These are phyloP conservation scores for Ia io DNA, from an alignment of 2,113 vertebrate genomes.

Conservation along the genomic window DNA sequence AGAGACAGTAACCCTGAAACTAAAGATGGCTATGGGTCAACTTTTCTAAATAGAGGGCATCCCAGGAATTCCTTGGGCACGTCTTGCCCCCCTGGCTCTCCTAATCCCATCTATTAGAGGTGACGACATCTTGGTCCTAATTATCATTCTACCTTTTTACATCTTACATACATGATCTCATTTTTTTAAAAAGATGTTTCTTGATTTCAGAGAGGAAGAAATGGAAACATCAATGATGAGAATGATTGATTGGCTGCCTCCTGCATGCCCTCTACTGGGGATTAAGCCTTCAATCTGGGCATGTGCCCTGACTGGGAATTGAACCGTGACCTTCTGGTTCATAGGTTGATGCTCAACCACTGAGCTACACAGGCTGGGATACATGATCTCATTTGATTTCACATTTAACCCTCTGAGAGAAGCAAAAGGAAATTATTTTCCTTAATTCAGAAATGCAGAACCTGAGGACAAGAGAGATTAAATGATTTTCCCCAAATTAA, in stretches of 20 bases:
- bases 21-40: slow-evolving; percentile 7
- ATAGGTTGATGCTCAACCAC: too few species aligned
- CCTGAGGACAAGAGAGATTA: background rate
- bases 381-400: background rate
- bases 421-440: background rate
- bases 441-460: slow-evolving; percentile 34
- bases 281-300: too few species aligned
- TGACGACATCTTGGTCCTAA: background rate
- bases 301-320: too few species aligned
- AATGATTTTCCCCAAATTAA: background rate
- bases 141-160: background rate
- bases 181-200: background rate
- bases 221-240: too few species aligned
- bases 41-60: background rate
- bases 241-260: too few species aligned
- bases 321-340: too few species aligned
- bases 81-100: background rate
- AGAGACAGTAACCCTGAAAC: slow-evolving; percentile 8
- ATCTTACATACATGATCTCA: background rate
- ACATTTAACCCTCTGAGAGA: background rate
- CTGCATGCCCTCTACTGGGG: too few species aligned
- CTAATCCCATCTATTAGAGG: background rate
- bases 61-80: background rate
- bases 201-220: too few species aligned
- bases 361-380: background rate